A percentile compares a stretch with the other conserved stretches of the same genome.
phyloP scores from a whole-genome alignment of 2,888 invertebrate species.

The Nipponacmea schrenckii region DNA sequence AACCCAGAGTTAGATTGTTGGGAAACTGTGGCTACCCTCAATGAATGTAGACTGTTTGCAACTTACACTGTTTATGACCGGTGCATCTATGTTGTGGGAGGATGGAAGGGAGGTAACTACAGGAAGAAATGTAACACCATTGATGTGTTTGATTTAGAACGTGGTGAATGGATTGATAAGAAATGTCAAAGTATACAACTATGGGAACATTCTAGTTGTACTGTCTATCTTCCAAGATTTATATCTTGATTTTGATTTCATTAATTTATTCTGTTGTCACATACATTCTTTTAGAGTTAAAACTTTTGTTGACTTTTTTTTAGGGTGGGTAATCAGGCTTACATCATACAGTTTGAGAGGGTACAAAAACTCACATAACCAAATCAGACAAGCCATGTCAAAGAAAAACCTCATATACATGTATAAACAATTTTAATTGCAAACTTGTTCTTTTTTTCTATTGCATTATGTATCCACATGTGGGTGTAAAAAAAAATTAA shows the following conservation, averaged over 20 bases:
- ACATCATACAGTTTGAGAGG: no score
- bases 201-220: conserved; percentile 79
- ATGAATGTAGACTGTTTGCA: conserved; percentile 77
- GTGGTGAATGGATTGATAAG: conserved; percentile 74
- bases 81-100: conserved; percentile 78
- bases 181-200: conserved; percentile 76
- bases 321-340: no score
- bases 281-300: no score
- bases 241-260: not conserved
- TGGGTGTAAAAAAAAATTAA: no score
- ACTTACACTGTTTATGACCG: conserved; percentile 75
- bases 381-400: no score
- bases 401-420: no score
- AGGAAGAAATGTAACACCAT: conserved; percentile 76
- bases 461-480: no score
- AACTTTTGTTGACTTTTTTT: no score
- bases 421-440: no score
- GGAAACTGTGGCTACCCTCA: conserved; percentile 74
- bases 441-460: no score
- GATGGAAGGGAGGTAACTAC: conserved; percentile 77
- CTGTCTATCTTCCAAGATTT: conserved; percentile 75
- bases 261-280: not conserved
- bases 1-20: conserved; percentile 73
- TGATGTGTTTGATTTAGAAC: conserved; percentile 76
- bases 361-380: no score